Base-by-base conservation (phyloP, 1,140 invertebrate species). In the Pogonomyrmex barbatus region DNA sequence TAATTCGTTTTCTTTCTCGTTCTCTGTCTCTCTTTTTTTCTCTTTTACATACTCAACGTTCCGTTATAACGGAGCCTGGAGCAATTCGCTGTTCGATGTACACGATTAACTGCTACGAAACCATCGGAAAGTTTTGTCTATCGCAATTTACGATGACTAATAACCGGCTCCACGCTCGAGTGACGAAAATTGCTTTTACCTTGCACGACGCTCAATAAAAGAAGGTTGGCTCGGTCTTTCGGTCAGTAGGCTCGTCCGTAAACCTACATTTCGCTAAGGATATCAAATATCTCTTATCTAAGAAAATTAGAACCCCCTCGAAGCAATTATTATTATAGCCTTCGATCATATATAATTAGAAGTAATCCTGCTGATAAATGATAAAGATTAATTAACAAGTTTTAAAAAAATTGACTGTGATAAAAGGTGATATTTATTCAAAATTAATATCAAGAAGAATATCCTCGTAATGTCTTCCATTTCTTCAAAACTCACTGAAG, bases 11-110 rank as follows among this genome's bases (percentile, higher is more conserved):
- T 50, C 52, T 33, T 52, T 77, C 36, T 58, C 63, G 2, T 10
- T 73, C 2, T 47, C 47, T 36, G 33, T 73, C 71, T 87, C 1
- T 54, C 36, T 42, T 10, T 17, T 6, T 30, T 45, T 63, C n/a
- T 63, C 45, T 14, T n/a, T 12, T 12, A 58, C n/a, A 56, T 68
- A 78, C 85, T 58, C 62, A 77, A 82, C 52, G 56, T 82, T 87
- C 84, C 87, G 91, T 92, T 92, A 92, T 91, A 92, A 91, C 91
- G 89, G 87, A 71, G 78, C 54, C 56, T 24, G 62, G 56, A 52
- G 73, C 54, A 47, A 5, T 10, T 65, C n/a, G 30, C 39, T 62
- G 14, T 60, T 70, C 33, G 50, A n/a, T 4, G 24, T 75, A 58
- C 5, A 60, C 39, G 56, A 39, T 82, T 84, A 76, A 60, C 60